Evolutionary conservation across 2,888 invertebrate species (phyloP), one percentile per base, ranked within the genome.

Genomic region (Apamea monoglypha): DNA sequence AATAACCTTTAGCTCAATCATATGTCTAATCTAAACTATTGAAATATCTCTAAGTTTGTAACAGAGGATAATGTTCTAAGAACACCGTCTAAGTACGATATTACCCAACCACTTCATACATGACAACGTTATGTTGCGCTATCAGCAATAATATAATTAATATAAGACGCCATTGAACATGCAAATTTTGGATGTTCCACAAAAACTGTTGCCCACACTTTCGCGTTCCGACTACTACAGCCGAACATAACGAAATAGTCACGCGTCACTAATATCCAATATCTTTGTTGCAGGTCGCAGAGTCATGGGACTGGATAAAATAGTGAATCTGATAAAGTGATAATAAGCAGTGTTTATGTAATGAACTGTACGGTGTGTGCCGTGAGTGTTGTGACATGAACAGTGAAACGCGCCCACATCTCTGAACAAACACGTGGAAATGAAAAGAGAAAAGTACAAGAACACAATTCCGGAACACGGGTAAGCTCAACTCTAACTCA

Each of bases 401-500:
- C 93, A 92, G 94, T 95, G 94, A 92, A 93, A 92, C 91, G 90
- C 90, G 86, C 81, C 86, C 87, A 91, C 88, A 88, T 92, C 90
- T 80, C 89, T 92, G 86, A 87, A 90, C 89, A 92, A 93, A 92
- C 91, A 89, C 93, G 94, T 95, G 95, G 96, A 96, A 94, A 97
- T 96, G 96, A 96, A 96, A 96, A 97, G 96, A 94, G 96, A 96
- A 96, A 97, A 97, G 95, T 96, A 96, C 91, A 96, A 96, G 96
- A 92, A 90, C 90, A 91, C 89, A 87, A 90, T 90, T 89, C 92
- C 91, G 90, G 91, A 93, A 94, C 89, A 94, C 91, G 90, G 95
- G 96, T 96, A 88, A 95, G 96, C 92, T 78, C 47, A 72, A 40
- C 67, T 61, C 21, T 25, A 40, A 56, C 36, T 40, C 36, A 59